phyloP scores from a whole-genome alignment of 2,888 invertebrate species.

The Idaea biselata region DNA sequence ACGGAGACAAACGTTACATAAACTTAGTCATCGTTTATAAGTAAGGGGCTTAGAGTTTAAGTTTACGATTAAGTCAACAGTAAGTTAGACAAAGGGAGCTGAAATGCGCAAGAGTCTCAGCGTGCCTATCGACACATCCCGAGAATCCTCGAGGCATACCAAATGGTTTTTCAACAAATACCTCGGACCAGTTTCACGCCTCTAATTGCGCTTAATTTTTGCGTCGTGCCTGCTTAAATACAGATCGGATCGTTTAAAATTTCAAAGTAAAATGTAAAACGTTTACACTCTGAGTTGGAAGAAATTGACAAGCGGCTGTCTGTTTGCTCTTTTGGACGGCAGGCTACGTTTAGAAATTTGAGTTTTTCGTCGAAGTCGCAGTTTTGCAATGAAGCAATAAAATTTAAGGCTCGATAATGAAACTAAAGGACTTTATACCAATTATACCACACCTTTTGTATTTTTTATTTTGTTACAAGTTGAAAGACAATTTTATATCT shows the following conservation, averaged over 20 bases:
- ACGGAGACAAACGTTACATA: no score
- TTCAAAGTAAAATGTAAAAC: slow-evolving; percentile 39
- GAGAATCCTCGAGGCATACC: slow-evolving; percentile 53
- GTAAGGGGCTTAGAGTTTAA: no score
- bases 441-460: no score
- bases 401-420: slow-evolving; percentile 3
- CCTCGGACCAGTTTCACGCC: slow-evolving; percentile 64
- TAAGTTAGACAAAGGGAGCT: slow-evolving; percentile 20
- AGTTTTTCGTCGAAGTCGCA: slow-evolving; percentile 13
- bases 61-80: slow-evolving; percentile 28
- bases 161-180: slow-evolving; percentile 63
- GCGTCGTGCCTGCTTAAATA: slow-evolving; percentile 73
- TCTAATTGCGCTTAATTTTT: slow-evolving; percentile 76
- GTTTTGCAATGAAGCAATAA: slow-evolving; percentile 16
- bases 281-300: slow-evolving; percentile 16
- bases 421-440: background rate
- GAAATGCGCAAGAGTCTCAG: slow-evolving; percentile 29
- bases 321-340: slow-evolving; percentile 12
- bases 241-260: slow-evolving; percentile 52
- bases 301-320: slow-evolving; percentile 27
- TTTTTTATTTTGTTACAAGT: no score
- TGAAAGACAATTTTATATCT: no score
- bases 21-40: slow-evolving; percentile 30
- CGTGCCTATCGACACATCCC: slow-evolving; percentile 63
- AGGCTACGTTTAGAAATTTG: slow-evolving; percentile 11